Base-by-base conservation (phyloP, 2,797 vertebrate species). In the Clarias laeviceps region DNA sequence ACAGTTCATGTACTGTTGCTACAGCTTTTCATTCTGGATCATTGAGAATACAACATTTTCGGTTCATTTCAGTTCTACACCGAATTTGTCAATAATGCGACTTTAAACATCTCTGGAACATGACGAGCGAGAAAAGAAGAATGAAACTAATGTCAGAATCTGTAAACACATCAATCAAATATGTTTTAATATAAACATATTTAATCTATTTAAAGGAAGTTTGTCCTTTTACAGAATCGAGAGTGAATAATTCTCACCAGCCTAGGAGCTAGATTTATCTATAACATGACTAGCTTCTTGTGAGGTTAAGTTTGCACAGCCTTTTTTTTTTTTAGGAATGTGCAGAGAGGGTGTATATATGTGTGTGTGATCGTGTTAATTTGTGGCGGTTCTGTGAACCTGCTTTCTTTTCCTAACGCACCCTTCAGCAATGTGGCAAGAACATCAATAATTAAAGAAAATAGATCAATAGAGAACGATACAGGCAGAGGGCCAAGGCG, bases 371-470 rank as follows among this genome's bases (percentile, higher is more conserved):
- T 32, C 17, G 34, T 57, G 79, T 54, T 62, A 45, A 64, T 64
- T 37, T 82, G 54, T 84, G 69, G 9, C 5, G 64, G n/a, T 17
- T 72, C 54, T 64, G 40, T 83, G 64, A 76, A 72, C 65, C 40
- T 84, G 68, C 68, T 73, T 85, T 62, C 32, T 32, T 80, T 84
- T 87, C 77, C 72, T 54, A 14, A 87, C 37, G 62, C 14, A 20
- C 81, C 78, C 57, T 88, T 77, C 50, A 82, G 86, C 79, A 62
- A 82, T 82, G 74, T 87, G 76, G 85, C 20, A 73, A 85, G 66
- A 68, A 17, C 80, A 84, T 88, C 83, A 89, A 86, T 88, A 87
- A 88, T 88, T 85, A 79, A 89, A 73, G 62, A 59, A 76, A 64
- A 40, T 7, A 82, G 83, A 89, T 84, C 54, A 83, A 82, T 78